These are phyloP conservation scores for Delphinus delphis DNA, from an alignment of 2,113 vertebrate species.

Conservation along the genomic window DNA sequence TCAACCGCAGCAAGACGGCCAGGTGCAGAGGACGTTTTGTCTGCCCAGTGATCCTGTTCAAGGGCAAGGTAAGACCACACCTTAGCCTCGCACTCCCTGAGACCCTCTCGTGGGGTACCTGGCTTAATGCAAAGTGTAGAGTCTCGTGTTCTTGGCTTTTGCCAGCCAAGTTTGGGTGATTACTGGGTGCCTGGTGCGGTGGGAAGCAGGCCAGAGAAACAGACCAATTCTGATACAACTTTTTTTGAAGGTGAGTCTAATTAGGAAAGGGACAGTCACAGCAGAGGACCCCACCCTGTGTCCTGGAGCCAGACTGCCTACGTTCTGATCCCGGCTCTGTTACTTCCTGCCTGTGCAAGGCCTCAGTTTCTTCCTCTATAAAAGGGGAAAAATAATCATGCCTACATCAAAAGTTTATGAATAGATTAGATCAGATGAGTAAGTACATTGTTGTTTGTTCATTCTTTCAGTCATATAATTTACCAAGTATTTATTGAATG, in stretches of 20 bases:
- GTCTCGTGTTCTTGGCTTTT: neutral
- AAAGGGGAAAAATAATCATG: neutral
- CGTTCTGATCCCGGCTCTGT: neutral
- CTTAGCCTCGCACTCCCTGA: neutral
- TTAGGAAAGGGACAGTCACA: neutral
- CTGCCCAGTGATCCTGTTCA: conserved; percentile 98
- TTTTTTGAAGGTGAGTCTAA: neutral
- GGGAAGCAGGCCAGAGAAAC: neutral
- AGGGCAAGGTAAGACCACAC: conserved; percentile 92
- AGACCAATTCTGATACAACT: neutral
- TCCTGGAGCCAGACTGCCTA: neutral
- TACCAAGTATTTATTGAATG: neutral
- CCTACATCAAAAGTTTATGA: neutral
- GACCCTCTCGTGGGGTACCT: neutral
- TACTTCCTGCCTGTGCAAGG: neutral
- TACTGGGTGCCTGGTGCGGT: neutral
- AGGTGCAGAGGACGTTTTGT: conserved; percentile 97
- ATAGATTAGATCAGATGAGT: neutral
- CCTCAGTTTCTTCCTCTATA: neutral
- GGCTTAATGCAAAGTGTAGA: neutral
- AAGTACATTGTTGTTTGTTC: neutral
- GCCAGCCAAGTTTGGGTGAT: neutral
- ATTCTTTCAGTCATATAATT: neutral
- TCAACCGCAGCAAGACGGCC: conserved; percentile 96
- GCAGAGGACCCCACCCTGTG: neutral